Evolutionary conservation across 1,140 invertebrate genomes (phyloP).

Genomic region (Brachionus angularis): DNA sequence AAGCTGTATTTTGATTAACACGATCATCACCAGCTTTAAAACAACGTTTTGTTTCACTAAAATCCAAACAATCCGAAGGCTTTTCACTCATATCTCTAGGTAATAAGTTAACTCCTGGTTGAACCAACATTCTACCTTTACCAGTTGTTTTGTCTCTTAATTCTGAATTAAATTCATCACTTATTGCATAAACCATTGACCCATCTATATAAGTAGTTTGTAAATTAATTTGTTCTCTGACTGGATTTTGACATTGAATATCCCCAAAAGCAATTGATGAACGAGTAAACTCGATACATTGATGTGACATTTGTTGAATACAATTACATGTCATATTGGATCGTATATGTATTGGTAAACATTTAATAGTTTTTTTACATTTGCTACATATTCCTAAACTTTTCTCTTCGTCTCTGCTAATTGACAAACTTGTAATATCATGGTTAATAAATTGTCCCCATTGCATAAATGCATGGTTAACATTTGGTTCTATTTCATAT

Average conservation of each 20-base stretch:
- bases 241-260: background rate
- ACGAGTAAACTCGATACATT: conserved; percentile 30
- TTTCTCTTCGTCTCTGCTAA: conserved; percentile 40
- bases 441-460: conserved; percentile 72
- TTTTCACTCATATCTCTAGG: conserved; percentile 67
- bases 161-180: conserved; percentile 45
- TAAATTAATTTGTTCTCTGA: conserved; percentile 68
- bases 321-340: conserved; percentile 19
- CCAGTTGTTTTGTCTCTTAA: background rate
- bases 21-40: conserved; percentile 68
- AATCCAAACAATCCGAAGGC: conserved; percentile 35
- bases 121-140: conserved; percentile 10
- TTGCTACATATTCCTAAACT: background rate
- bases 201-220: conserved; percentile 78
- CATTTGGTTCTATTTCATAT: conserved; percentile 37
- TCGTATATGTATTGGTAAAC: background rate
- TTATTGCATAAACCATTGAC: conserved; percentile 71
- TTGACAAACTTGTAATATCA: conserved; percentile 46
- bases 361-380: conserved; percentile 15
- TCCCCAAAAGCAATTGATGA: background rate
- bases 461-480: conserved; percentile 30
- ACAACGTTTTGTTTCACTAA: conserved; percentile 35
- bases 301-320: conserved; percentile 33
- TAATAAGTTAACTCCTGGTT: conserved; percentile 59
- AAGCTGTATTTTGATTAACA: conserved; percentile 79